Percentiles rank a stretch among this genome's conserved stretches.
Evolutionary conservation across 2,113 vertebrate species (phyloP).

Genomic region (Ictalurus punctatus): DNA sequence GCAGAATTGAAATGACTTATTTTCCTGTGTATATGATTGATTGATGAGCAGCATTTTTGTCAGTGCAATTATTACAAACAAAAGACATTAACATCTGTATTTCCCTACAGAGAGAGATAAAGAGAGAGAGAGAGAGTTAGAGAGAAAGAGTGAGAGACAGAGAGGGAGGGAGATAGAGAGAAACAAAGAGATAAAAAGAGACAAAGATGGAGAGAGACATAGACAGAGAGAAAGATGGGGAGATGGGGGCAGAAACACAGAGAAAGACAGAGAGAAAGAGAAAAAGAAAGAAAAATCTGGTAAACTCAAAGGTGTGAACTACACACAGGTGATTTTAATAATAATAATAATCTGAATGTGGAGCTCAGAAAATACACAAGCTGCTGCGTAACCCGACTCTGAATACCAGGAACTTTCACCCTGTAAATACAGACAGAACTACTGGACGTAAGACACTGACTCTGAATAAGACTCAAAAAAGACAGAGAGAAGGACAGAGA

Average conservation of each 20-base stretch:
- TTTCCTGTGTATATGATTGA: not conserved
- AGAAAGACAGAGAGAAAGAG: not conserved
- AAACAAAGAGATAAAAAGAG: not conserved
- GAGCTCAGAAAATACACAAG: not conserved
- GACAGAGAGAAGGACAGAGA: too few species aligned
- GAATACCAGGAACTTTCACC: not conserved
- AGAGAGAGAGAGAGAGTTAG: not conserved
- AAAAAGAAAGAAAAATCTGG: not conserved
- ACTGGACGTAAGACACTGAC: not conserved
- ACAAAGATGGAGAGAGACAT: slow-evolving; percentile 5
- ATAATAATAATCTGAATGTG: not conserved
- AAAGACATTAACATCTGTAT: slow-evolving; percentile 3
- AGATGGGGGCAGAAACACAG: not conserved
- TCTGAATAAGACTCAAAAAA: not conserved
- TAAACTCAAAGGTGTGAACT: not conserved
- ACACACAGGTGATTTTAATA: not conserved
- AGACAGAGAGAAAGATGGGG: slow-evolving; percentile 6
- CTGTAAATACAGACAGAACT: not conserved
- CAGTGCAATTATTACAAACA: slow-evolving; percentile 10
- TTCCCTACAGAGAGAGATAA: slow-evolving; percentile 6
- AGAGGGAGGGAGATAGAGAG: not conserved
- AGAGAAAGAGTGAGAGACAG: not conserved
- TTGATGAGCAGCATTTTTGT: not conserved
- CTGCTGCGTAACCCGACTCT: not conserved
- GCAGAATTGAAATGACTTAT: not conserved